Evolutionary conservation across 2,797 vertebrate genomes (phyloP), one percentile per base, ranked within the genome.

Genomic region (Octomys mimax): DNA sequence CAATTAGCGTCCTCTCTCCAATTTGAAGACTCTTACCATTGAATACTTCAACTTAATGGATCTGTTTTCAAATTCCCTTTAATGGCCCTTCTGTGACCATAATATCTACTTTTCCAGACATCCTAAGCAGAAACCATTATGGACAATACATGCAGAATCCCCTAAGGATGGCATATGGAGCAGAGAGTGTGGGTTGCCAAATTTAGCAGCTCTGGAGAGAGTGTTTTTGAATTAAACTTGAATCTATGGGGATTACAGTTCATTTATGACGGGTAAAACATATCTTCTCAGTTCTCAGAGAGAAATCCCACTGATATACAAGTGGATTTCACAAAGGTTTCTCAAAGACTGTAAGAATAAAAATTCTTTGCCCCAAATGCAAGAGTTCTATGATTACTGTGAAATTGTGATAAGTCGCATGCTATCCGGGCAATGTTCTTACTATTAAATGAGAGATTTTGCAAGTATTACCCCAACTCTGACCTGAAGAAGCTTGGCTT

Each of bases 11-110:
- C 78, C 71, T 81, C 93, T 59, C 94, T 92, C 89, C 95, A 89
- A 96, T 26, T 54, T 42, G 66, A 92, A 94, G 89, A 79, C 77
- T 91, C 95, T 97, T 96, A 97, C 71, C 95, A 90, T 10, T 71
- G 46, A 1, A 13, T 96, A 88, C 92, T 98, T 98, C 87, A 92
- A 87, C 61, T 95, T 97, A 97, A 97, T 97, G 95, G 92, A 92
- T 97, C 96, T 98, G 96, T 97, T 98, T 98, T 98, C 97, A 97
- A 97, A 97, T 97, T 97, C 93, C 61, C 78, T 96, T 96, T 97
- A 98, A 98, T 95, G 96, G 96, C 82, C 92, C 95, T 97, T 97
- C 96, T 87, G 97, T 96, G 88, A 88, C 94, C 88, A 96, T 80
- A 94, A 91, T 92, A 90, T 94, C 95, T 93, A 94, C 96, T 97